Evolutionary conservation across 2,113 vertebrate genomes (phyloP).

Genomic region (Campylomormyrus tamandua): DNA sequence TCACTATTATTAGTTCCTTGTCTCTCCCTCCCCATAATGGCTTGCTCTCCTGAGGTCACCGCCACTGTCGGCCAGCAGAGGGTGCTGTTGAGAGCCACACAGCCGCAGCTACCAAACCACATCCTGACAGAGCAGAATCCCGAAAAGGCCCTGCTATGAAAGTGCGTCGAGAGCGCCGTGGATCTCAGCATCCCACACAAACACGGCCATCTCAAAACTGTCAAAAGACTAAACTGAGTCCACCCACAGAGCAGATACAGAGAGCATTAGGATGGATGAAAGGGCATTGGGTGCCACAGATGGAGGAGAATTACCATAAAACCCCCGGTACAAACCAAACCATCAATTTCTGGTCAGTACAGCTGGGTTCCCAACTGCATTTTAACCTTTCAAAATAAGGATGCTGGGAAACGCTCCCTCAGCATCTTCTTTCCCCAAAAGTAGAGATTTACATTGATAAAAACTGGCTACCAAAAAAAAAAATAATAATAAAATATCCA

Average conservation of each 20-base stretch:
- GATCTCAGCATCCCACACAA: neutral
- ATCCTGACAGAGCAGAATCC: neutral
- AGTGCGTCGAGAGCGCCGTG: neutral
- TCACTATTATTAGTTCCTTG: neutral
- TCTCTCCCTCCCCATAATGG: neutral
- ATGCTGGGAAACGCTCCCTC: neutral
- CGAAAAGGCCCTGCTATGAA: neutral
- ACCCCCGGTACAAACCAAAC: neutral
- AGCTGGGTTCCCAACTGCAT: neutral
- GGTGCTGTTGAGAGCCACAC: neutral
- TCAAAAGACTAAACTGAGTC: neutral
- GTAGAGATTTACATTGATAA: neutral
- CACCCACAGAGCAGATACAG: neutral
- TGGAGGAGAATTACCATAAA: neutral
- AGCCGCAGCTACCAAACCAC: neutral
- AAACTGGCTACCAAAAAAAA: neutral
- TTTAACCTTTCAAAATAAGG: neutral
- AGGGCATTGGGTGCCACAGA: neutral
- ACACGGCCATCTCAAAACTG: neutral
- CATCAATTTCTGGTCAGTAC: neutral
- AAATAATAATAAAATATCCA: neutral
- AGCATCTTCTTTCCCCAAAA: neutral
- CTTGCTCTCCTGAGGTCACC: neutral
- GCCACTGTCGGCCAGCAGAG: neutral
- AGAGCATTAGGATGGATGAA: neutral